Evolutionary conservation across 2,113 vertebrate genomes (phyloP), one percentile per base, ranked within the genome.

Genomic region (Struthio camelus): DNA sequence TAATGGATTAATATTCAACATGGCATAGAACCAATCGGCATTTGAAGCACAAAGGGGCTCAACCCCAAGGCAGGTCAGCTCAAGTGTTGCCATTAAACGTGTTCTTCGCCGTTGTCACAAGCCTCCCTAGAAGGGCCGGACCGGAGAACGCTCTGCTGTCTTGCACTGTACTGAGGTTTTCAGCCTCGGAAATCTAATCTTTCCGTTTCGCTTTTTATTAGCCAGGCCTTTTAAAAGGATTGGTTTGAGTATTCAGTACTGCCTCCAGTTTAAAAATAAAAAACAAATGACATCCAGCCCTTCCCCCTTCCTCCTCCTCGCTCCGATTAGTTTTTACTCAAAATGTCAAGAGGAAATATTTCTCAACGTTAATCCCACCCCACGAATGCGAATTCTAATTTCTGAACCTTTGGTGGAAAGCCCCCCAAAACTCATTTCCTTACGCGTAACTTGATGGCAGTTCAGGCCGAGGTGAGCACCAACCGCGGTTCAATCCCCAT

Each of bases 1-100:
- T 14, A 8, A 17, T 0, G 28, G 48, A 15, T 5, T 19, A 27
- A 7, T 11, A 13, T 6, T 12, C 11, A 1, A 14, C n/a, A 44
- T 14, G 7, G 20, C 13, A 54, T 54, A 36, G 69, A 71, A 51
- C 32, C 46, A 25, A 50, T 14, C 20, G 24, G 69, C 44, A 50
- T 36, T n/a, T 36, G 50, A 34, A 50, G 32, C 67, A 48, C 20
- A 48, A 36, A 36, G 51, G 70, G 23, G 48, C 70, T 51, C 48
- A 50, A 27, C 34, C 48, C 46, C 70, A 36, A 38, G 11, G 27
- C 10, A 51, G 70, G 34, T 19, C 15, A 38, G 34, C 13, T 53
- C 50, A 38, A 51, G 34, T 18, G 24, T 51, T 51, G 36, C 48
- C 69, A 36, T 27, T 36, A 27, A 51, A 51, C 34, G 9, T 22